A percentile compares a stretch with the other conserved stretches of the same genome.
Evolutionary conservation across 2,797 vertebrate species (phyloP).

Genomic region (Leontopithecus rosalia): DNA sequence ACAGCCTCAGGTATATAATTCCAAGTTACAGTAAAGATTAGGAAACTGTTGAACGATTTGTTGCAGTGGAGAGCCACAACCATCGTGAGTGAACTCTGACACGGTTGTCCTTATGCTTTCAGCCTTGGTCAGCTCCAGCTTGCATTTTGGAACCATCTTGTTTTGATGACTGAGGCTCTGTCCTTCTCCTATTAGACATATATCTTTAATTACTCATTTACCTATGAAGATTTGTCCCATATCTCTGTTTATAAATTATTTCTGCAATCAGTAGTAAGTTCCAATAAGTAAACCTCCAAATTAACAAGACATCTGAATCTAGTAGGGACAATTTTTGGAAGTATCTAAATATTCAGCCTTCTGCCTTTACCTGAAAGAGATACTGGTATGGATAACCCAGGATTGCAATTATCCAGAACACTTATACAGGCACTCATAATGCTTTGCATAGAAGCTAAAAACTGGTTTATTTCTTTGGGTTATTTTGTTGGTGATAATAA

Average conservation of each 20-base stretch:
- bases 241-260: background rate
- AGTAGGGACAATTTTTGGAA: background rate
- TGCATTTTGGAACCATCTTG: background rate
- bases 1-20: background rate
- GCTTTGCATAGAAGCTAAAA: background rate
- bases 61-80: background rate
- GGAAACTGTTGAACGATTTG: background rate
- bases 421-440: background rate
- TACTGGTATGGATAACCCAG: background rate
- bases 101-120: background rate
- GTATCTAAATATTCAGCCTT: background rate
- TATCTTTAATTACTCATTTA: background rate
- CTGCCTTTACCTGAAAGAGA: background rate
- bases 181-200: background rate
- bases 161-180: background rate
- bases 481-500: background rate
- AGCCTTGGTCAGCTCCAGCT: background rate
- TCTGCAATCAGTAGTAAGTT: background rate
- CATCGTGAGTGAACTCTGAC: background rate
- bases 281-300: background rate
- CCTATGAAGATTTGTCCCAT: background rate
- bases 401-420: background rate
- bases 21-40: background rate
- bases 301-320: background rate
- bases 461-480: background rate